These are phyloP conservation scores for Drosophila rufa DNA, from an alignment of 1,140 invertebrate species.

Conservation along the genomic window DNA sequence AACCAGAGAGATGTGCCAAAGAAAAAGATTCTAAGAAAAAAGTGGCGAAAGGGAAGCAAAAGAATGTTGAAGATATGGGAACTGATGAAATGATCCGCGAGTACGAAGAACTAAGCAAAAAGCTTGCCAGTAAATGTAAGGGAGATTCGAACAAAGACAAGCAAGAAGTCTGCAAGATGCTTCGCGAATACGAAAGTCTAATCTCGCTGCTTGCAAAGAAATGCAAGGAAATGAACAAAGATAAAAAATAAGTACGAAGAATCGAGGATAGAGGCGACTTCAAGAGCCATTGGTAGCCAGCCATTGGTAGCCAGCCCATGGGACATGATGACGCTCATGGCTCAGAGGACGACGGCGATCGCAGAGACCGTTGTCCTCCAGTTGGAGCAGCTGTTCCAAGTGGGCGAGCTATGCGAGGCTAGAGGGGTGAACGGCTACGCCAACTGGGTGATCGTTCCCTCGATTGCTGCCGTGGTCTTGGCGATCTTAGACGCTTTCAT, in stretches of 20 bases:
- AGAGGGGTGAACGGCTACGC: conserved; percentile 91
- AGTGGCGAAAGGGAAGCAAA: neutral
- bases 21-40: neutral
- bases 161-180: neutral
- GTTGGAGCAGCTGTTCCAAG: neutral
- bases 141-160: neutral
- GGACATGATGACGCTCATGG: neutral
- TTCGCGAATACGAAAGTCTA: neutral
- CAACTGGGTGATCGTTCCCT: conserved; percentile 94
- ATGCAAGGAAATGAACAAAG: neutral
- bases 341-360: conserved; percentile 1
- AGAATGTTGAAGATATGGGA: neutral
- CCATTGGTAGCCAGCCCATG: too few relatives aligned
- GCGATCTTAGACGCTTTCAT: conserved; percentile 91
- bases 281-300: too few relatives aligned
- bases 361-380: neutral
- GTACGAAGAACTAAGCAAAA: neutral
- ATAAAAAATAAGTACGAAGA: too few relatives aligned
- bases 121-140: neutral
- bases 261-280: too few relatives aligned
- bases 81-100: neutral
- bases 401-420: conserved; percentile 63
- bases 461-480: conserved; percentile 89
- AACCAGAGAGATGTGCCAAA: neutral
- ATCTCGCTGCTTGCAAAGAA: neutral